Evolutionary conservation across 2,113 vertebrate species (phyloP).

Genomic region (Amphiprion ocellaris): DNA sequence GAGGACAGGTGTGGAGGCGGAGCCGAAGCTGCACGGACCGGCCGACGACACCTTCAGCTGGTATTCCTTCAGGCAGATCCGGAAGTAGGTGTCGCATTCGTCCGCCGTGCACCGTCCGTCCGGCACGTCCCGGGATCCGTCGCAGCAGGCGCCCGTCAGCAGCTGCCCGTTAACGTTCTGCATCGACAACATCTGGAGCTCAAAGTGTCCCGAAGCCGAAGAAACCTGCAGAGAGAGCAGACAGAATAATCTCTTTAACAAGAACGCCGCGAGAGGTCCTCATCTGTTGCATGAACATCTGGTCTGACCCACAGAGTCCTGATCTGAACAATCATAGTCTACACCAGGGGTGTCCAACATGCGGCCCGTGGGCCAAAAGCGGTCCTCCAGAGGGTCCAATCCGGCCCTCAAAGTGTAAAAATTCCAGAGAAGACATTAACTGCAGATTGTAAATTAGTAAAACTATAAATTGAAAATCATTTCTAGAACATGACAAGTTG

Average conservation of each 20-base stretch:
- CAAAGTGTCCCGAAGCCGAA: slow-evolving; percentile 90
- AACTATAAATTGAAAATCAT: no score
- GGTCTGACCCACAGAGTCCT: no score
- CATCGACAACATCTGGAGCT: slow-evolving; percentile 92
- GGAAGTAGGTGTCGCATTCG: slow-evolving; percentile 93
- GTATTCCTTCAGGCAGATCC: slow-evolving; percentile 96
- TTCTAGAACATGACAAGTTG: no score
- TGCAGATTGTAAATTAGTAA: no score
- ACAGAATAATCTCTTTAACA: background rate
- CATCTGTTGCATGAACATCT: no score
- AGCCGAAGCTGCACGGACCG: slow-evolving; percentile 93
- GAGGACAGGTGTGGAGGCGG: slow-evolving; percentile 90
- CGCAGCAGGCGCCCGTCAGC: slow-evolving; percentile 92
- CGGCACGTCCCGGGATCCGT: slow-evolving; percentile 67
- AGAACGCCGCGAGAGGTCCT: no score
- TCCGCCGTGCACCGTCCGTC: slow-evolving; percentile 87
- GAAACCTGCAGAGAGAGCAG: slow-evolving; percentile 84
- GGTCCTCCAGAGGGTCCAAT: no score
- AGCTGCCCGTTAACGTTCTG: slow-evolving; percentile 91
- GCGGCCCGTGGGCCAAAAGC: no score
- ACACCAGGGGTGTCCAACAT: no score
- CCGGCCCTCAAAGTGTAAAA: no score
- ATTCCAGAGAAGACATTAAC: no score
- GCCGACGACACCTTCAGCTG: slow-evolving; percentile 90
- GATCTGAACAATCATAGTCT: no score